Conservation (phyloP, 2,888 invertebrate genomes). For the Phalera bucephala region DNA sequence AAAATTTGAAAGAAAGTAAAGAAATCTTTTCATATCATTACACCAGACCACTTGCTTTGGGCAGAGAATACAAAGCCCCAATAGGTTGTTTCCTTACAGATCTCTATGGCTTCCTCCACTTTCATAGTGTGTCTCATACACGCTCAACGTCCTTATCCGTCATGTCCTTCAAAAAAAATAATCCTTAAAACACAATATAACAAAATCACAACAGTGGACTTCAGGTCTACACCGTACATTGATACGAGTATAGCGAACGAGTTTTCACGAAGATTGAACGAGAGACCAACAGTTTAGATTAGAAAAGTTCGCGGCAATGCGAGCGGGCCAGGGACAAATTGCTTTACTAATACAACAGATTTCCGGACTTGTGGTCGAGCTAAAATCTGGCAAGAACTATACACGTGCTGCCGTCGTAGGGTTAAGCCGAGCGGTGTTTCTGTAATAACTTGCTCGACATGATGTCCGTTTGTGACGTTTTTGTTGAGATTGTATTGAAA, state of each 20-base stretch:
- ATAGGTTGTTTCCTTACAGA: too few relatives aligned
- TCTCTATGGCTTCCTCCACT: too few relatives aligned
- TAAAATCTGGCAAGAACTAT: slow-evolving; percentile 58
- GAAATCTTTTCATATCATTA: too few relatives aligned
- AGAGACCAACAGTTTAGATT: slow-evolving; percentile 72
- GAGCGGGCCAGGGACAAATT: slow-evolving; percentile 66
- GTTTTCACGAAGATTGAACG: slow-evolving; percentile 63
- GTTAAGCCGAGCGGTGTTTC: slow-evolving; percentile 20
- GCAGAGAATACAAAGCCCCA: too few relatives aligned
- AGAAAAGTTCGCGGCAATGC: slow-evolving; percentile 70
- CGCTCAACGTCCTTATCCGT: too few relatives aligned
- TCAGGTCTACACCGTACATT: slow-evolving; percentile 13
- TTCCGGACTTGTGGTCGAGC: slow-evolving; percentile 47
- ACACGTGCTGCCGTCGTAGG: slow-evolving; percentile 27
- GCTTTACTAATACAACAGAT: slow-evolving; percentile 79
- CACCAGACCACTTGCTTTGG: too few relatives aligned
- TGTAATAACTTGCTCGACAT: slow-evolving; percentile 24
- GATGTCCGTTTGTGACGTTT: slow-evolving; percentile 19
- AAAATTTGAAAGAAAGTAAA: too few relatives aligned
- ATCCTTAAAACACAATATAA: too few relatives aligned
- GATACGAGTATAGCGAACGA: slow-evolving; percentile 30
- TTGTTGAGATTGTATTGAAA: slow-evolving; percentile 27
- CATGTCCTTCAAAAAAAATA: too few relatives aligned
- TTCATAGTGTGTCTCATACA: too few relatives aligned
- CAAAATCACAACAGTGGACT: too few relatives aligned